These are phyloP conservation scores for Micropterix aruncella DNA, from an alignment of 2,888 invertebrate species.

Conservation along the genomic window DNA sequence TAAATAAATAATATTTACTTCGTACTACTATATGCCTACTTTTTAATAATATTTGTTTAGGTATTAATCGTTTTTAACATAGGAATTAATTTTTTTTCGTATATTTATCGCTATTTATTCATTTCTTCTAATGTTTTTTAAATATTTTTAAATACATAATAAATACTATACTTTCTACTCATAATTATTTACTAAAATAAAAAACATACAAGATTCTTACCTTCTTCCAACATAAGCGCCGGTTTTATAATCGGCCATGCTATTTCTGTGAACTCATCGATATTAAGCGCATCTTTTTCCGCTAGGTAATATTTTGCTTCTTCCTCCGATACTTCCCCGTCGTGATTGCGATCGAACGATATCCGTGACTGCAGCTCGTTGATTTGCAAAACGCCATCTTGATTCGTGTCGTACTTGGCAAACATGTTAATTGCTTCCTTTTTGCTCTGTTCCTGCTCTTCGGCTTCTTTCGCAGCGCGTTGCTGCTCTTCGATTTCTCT, in stretches of 20 bases:
- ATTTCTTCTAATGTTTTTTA: no score
- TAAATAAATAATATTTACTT: no score
- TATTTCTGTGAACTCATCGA: constrained; percentile 49
- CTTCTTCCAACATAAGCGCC: constrained; percentile 60
- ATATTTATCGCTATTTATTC: no score
- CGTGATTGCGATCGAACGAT: constrained; percentile 78
- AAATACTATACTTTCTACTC: no score
- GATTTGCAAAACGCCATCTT: constrained; percentile 57
- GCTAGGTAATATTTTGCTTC: constrained; percentile 69
- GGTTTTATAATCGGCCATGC: constrained; percentile 75
- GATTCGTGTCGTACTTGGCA: constrained; percentile 63
- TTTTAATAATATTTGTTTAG: no score
- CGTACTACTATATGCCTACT: no score
- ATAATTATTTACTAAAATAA: no score
- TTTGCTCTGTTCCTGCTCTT: constrained; percentile 38
- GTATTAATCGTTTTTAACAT: no score
- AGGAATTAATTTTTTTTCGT: no score
- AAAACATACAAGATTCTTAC: no score
- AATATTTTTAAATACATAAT: no score
- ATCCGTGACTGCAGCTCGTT: constrained; percentile 54
- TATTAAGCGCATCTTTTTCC: constrained; percentile 50
- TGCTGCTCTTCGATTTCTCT: constrained; percentile 53
- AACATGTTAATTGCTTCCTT: constrained; percentile 64
- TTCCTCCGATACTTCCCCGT: constrained; percentile 78
- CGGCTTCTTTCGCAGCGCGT: constrained; percentile 39